These are phyloP conservation scores for Arbacia lixula DNA, from an alignment of 53 echinoderm and acorn worm species.

Conservation along the genomic window DNA sequence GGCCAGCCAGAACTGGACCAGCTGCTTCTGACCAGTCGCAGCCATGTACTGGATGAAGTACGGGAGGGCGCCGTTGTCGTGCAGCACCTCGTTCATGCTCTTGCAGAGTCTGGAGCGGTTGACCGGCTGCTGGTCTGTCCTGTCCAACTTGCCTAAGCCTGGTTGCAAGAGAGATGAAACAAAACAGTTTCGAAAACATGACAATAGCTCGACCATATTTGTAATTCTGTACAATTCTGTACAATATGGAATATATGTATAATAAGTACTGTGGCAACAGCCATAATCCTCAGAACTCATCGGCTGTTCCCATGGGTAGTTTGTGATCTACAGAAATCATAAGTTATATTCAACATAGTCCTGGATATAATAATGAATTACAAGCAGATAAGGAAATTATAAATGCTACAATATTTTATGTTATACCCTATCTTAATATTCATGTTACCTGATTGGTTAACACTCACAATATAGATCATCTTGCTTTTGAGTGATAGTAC, in stretches of 20 bases:
- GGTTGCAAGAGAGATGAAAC: not conserved
- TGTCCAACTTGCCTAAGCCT: slow-evolving; percentile 55
- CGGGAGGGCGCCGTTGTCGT: slow-evolving; percentile 94
- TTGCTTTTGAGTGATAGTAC: too few species aligned
- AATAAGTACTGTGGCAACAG: not conserved
- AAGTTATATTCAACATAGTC: not conserved
- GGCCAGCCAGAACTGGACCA: slow-evolving; percentile 96
- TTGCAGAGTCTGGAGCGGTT: slow-evolving; percentile 85
- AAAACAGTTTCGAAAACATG: not conserved
- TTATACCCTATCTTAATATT: too few species aligned
- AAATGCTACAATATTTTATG: too few species aligned
- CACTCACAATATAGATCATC: too few species aligned
- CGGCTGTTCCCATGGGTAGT: not conserved
- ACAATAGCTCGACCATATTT: not conserved
- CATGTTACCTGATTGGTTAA: too few species aligned
- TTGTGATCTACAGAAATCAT: not conserved
- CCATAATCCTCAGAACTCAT: too few species aligned
- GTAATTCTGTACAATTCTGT: not conserved
- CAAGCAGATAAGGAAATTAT: too few species aligned
- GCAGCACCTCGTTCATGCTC: slow-evolving; percentile 85
- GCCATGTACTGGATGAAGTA: slow-evolving; percentile 99
- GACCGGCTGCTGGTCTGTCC: slow-evolving; percentile 56
- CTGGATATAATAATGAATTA: too few species aligned
- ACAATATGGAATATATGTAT: slow-evolving; percentile 3
- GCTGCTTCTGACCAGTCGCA: slow-evolving; percentile 66